Evolutionary conservation across 2,113 vertebrate genomes (phyloP), one percentile per base, ranked within the genome.

Genomic region (Salvelinus alpinus): DNA sequence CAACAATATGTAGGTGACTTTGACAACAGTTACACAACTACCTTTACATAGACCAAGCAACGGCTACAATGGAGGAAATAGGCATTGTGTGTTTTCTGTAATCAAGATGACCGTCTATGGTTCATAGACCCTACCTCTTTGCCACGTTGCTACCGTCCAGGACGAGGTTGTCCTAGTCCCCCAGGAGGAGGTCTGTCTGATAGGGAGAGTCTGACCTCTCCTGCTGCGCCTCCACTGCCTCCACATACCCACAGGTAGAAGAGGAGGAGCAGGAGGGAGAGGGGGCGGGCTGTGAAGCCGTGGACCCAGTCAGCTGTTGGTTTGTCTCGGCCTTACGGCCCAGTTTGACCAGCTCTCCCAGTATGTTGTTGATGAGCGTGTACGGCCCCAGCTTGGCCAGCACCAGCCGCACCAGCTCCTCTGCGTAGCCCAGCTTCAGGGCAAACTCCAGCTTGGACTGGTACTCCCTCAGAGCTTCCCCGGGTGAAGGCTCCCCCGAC

Each of bases 131-230:
- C 95, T 90, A 98, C 97, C 97, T 99, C 97, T 99, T 99, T 79
- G 97, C 97, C 77, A 99, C 96, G 24, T 99, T 99, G 84, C 97
- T 99, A 84, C 97, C 97, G 71, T 99, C 97, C 76, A 99, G 94
- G 82, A 99, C 97, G 4, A 99, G 92, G 89, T 97, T 99, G 92
- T 97, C 96, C 79, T 95, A 94, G 85, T 98, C 96, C 70, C 96
- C 94, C 68, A 91, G 75, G 24, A 89, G 72, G 27, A 89, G 72
- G 27, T 94, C 91, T 27, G 95, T 88, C 22, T 90, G 94, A 82
- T 94, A 93, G 0, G 97, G 96, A 2, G 97, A 97, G 44, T 98
- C 96, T 1, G 95, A 93, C 76, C 95, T 51, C 13, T 2, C 2
- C 12, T 51, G 86, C 83, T 95, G 95, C 65, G 92, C 91, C 22